These are phyloP conservation scores for Trichonephila inaurata DNA, from an alignment of 1,140 invertebrate species.

Conservation along the genomic window DNA sequence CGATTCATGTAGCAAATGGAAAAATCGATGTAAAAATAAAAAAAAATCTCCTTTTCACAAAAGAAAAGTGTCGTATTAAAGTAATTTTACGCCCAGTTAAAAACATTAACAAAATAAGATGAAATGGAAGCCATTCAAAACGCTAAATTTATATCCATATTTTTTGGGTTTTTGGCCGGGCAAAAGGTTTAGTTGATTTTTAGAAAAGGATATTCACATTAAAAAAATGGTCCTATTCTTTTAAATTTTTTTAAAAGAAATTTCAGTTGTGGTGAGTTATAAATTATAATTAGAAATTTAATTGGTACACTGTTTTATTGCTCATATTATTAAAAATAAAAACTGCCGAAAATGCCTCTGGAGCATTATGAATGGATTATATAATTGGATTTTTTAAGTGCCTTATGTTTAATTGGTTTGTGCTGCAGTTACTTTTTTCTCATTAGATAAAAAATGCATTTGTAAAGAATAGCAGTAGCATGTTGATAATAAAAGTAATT, in stretches of 20 bases:
- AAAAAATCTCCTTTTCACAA: not conserved
- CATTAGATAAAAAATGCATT: too few relatives aligned
- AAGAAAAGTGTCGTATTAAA: slow-evolving; percentile 42
- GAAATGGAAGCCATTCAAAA: slow-evolving; percentile 39
- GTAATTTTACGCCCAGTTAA: slow-evolving; percentile 28
- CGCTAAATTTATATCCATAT: slow-evolving; percentile 61
- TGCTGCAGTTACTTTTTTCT: not conserved
- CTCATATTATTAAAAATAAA: not conserved
- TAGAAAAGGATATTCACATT: slow-evolving; percentile 17
- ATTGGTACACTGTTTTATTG: not conserved
- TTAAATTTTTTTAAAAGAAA: slow-evolving; percentile 6
- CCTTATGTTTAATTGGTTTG: not conserved
- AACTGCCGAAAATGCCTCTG: not conserved
- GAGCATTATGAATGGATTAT: not conserved
- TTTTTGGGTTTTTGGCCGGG: not conserved
- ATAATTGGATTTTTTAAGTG: not conserved
- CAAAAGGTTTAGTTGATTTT: slow-evolving; percentile 42
- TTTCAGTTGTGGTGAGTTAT: not conserved
- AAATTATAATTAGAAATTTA: slow-evolving; percentile 9
- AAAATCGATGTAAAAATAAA: slow-evolving; percentile 51
- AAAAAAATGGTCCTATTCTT: slow-evolving; percentile 19
- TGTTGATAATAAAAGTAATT: too few relatives aligned
- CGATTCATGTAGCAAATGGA: slow-evolving; percentile 31
- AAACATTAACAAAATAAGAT: slow-evolving; percentile 46
- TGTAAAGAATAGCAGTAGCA: too few relatives aligned